Base-by-base conservation (phyloP, 2,888 invertebrate species). In the Petrolisthes manimaculis region DNA sequence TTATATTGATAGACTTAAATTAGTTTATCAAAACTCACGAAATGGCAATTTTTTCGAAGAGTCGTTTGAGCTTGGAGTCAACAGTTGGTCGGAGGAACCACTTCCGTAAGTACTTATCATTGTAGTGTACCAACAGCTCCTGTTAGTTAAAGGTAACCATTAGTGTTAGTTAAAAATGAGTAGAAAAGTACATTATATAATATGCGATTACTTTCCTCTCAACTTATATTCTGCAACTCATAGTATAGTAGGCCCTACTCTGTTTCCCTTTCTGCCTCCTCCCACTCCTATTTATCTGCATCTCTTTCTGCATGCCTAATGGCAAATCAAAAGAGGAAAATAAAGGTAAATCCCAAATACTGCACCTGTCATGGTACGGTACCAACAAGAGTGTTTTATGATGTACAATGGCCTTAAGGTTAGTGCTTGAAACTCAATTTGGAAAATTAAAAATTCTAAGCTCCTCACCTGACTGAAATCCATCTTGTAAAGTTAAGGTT, bases 81-180 rank as follows among this genome's bases (percentile, higher is more conserved):
- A 89, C 87, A 14, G 89, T 89, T 21, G 90, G 91, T 56, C 91
- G 89, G 77, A 91, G 91, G 24, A 92, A 90, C 92, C 91, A 92
- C 77, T 91, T 91, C 81, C 91, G 92, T 37, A 92, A 88, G 83
- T 92, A 92, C 75, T 92, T 92, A 71, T 92, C 92, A 85, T 92
- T 92, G 86, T 92, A 92, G 71, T 91, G 84, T 55, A 91, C 91
- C 69, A 92, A 86, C 37, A 92, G 88, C 90, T 91, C 91, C 92
- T 92, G 86, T 90, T 92, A 56, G 91, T 37, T 37, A 37, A 37
- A 2, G 37, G 37, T 1, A 37, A 37, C 37, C 37, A 37, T 37
- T 37, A 37, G 37, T 37, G 37, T 37, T 4, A 24, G 4, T n/a
- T 80, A 79, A 4, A 79, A 51, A 51, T 77, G 24, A 3, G 24